These are phyloP conservation scores for Clarias macrocephalus DNA, from an alignment of 2,113 vertebrate species.

Conservation along the genomic window DNA sequence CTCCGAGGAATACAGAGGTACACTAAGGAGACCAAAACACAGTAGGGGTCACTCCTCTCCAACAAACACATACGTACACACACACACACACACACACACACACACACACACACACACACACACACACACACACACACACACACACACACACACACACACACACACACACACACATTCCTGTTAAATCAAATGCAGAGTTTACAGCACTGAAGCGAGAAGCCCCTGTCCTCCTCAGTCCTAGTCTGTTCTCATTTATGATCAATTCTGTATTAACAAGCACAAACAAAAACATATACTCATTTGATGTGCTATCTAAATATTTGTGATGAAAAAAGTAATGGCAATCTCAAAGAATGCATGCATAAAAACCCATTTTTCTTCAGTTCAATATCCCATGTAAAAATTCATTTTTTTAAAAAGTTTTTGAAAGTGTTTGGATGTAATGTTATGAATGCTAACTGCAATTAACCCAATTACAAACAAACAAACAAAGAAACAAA, in stretches of 20 bases:
- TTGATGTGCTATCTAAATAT: background rate
- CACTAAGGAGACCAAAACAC: conserved; percentile 72
- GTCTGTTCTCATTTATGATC: background rate
- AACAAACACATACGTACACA: background rate
- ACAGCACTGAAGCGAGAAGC: background rate
- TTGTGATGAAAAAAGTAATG: background rate
- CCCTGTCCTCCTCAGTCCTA: background rate
- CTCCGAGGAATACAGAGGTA: conserved; percentile 78
- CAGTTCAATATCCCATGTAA: background rate
- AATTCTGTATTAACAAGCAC: background rate
- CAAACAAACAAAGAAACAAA: background rate
- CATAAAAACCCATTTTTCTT: background rate
- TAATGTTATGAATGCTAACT: background rate
- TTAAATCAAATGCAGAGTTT: background rate
- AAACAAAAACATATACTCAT: background rate
- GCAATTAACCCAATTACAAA: background rate
- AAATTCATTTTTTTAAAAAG: background rate
- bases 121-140: background rate
- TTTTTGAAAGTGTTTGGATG: background rate
- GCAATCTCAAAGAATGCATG: background rate
- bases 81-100: conserved; percentile 3
- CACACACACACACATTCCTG: background rate
- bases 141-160: conserved; percentile 13
- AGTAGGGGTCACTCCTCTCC: conserved; percentile 69
- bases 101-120: background rate